Conservation (phyloP, 2,888 invertebrate species). For the Chloroclysta siterata region DNA sequence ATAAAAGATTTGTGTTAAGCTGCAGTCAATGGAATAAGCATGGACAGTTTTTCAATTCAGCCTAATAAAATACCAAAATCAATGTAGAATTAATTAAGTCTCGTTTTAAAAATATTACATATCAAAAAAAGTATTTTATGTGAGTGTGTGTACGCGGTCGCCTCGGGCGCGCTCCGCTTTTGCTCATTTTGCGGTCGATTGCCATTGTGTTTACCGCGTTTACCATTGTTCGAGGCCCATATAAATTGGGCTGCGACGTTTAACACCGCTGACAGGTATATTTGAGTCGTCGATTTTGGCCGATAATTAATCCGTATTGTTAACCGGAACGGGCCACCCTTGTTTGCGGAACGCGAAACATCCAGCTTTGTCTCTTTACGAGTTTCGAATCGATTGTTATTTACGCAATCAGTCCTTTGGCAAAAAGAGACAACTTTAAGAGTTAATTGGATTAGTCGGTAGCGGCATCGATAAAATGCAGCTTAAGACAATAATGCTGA, state of each 20-base stretch:
- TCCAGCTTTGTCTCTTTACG: slow-evolving; percentile 58
- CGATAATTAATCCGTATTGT: slow-evolving; percentile 85
- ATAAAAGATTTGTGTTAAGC: no score
- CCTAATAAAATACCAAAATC: slow-evolving; percentile 33
- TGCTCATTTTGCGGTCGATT: slow-evolving; percentile 76
- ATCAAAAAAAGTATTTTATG: slow-evolving; percentile 32
- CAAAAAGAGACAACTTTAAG: slow-evolving; percentile 7
- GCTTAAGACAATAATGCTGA: slow-evolving; percentile 33
- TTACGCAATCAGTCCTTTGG: slow-evolving; percentile 33
- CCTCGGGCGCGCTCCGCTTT: slow-evolving; percentile 50
- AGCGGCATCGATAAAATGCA: slow-evolving; percentile 30
- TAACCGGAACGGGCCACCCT: slow-evolving; percentile 79
- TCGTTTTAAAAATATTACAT: slow-evolving; percentile 35
- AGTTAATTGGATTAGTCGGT: slow-evolving; percentile 32
- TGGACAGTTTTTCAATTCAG: slow-evolving; percentile 6
- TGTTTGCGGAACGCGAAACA: slow-evolving; percentile 61
- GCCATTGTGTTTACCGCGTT: slow-evolving; percentile 82
- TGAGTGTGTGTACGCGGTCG: slow-evolving; percentile 34
- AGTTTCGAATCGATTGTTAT: slow-evolving; percentile 58
- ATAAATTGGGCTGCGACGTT: slow-evolving; percentile 81
- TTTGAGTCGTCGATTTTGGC: slow-evolving; percentile 82
- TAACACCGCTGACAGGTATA: slow-evolving; percentile 82
- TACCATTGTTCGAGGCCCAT: slow-evolving; percentile 81
- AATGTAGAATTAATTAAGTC: slow-evolving; percentile 34
- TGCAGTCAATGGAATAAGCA: background rate